phyloP scores from a whole-genome alignment of 2,113 vertebrate species.

The Castor canadensis region DNA sequence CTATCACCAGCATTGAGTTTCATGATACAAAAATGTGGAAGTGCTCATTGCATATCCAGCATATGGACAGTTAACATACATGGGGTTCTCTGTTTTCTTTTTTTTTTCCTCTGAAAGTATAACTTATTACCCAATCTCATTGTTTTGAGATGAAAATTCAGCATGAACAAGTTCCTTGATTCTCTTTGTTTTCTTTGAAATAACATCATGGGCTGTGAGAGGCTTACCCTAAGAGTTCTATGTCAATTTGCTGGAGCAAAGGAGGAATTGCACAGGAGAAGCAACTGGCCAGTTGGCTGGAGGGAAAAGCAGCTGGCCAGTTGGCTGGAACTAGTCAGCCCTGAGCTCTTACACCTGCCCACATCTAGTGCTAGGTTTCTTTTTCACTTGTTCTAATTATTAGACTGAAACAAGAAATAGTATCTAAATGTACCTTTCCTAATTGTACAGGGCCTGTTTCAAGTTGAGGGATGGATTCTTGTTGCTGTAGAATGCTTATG shows the following conservation, averaged over 20 bases:
- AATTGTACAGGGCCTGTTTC: background rate
- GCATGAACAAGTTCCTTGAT: background rate
- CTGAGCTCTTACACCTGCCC: background rate
- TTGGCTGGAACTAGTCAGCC: background rate
- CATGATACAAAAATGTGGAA: background rate
- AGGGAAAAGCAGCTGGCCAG: background rate
- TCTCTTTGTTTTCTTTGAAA: slow-evolving; percentile 49
- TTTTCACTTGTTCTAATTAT: background rate
- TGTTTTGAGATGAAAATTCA: slow-evolving; percentile 20
- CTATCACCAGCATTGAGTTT: slow-evolving; percentile 7
- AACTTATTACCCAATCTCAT: background rate
- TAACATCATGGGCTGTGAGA: background rate
- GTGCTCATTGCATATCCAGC: background rate
- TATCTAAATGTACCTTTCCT: background rate
- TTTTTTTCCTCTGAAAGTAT: background rate
- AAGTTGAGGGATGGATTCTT: background rate
- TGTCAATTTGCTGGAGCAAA: background rate
- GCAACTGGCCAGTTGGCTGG: background rate
- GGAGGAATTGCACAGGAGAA: background rate
- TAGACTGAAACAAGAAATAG: slow-evolving; percentile 28
- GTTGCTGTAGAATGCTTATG: background rate
- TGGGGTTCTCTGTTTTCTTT: background rate
- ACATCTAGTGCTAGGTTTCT: background rate
- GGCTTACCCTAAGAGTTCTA: background rate
- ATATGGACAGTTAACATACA: background rate